Base-by-base conservation (phyloP, 2,113 vertebrate genomes). In the Cinclus mexicanus region DNA sequence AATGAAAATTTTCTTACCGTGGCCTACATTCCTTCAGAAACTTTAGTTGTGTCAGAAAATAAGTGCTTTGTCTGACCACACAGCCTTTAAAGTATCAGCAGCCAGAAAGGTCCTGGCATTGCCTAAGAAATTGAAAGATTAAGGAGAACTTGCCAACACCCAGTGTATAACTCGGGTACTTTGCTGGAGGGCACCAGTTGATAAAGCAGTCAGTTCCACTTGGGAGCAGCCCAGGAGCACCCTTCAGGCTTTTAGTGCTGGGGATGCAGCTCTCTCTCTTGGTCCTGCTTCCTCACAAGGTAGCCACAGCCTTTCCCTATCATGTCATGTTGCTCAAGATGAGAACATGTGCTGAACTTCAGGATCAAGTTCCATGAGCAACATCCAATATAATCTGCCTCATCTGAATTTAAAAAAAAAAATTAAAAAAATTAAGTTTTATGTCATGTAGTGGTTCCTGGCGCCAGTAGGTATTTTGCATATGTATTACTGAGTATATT, bases 111-210 rank as follows among this genome's bases (percentile, higher is more conserved):
- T 60, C 78, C 60, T 57, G 76, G 59, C 28, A 46, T 78, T 80
- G 76, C 44, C 53, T 68, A 49, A 35, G 90, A 60, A 76, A 41
- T 22, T 25, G 42, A 0, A 14, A 64, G 64, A 21, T 2, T 7
- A 46, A 67, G 35, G 57, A 46, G 53, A 82, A 13, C 46, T 85
- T 84, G 46, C 42, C 57, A 42, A 37, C 15, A 18, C 23, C 21
- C 47, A 28, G 44, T 12, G 14, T 7, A 4, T 17, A 16, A 21
- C 68, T 68, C 0, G 0, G 44, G 44, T 14, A 5, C 61, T 56
- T 88, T 78, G 83, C 83, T 79, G 46, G 68, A 95, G 83, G 83
- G 83, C 78, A 83, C n/a, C 55, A 52, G 63, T 31, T 72, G 60
- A 71, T 83, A 57, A 88, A 88, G 23, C 24, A 74, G 23, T 29